Evolutionary conservation across 2,113 vertebrate species (phyloP), one percentile per base, ranked within the genome.

Genomic region (Ceyx margarethae): DNA sequence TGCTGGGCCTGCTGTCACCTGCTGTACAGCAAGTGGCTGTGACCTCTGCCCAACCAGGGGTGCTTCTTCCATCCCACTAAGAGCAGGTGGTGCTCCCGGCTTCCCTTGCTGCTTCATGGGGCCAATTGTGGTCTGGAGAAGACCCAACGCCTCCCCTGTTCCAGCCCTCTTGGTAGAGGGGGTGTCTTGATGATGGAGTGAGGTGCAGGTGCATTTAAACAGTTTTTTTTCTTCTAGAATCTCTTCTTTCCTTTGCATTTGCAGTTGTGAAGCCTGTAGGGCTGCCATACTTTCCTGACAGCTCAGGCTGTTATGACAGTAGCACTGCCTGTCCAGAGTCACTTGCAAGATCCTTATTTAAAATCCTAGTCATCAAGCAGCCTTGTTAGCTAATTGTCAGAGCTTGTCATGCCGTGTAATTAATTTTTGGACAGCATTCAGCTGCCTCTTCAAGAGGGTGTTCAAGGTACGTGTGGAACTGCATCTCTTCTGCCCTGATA

Each of bases 391-490:
- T 94, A 87, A 90, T 84, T 94, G 93, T 89, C 85, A 91, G 87
- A 89, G 50, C 60, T 91, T 56, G 75, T 91, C 91, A 62, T 29
- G 54, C 78, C 17, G 45, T 33, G 53, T 75, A 89, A 91, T 94
- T 96, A 94, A 66, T 67, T 87, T 87, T 79, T 85, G 91, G 93
- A 80, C 67, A 72, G 91, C 40, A 28, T 87, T 95, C 81, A 92
- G 74, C 61, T 94, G 81, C 40, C 21, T 89, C 45, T 79, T 93
- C 29, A 75, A 50, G 53, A 75, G n/a, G 19, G 19, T 2, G 1
- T 58, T 64, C 72, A 94, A 61, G 15, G 26, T 71, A 8, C 22
- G 48, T 74, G 28, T 78, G 57, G 69, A 90, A 53, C 28, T 61
- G 74, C 69, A 14, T 90, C 54, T 76, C 40, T 65, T 67, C 35